Percentiles rank a stretch among this genome's conserved stretches.
Conservation (phyloP, 2,113 vertebrate species). For the Trinectes maculatus region DNA sequence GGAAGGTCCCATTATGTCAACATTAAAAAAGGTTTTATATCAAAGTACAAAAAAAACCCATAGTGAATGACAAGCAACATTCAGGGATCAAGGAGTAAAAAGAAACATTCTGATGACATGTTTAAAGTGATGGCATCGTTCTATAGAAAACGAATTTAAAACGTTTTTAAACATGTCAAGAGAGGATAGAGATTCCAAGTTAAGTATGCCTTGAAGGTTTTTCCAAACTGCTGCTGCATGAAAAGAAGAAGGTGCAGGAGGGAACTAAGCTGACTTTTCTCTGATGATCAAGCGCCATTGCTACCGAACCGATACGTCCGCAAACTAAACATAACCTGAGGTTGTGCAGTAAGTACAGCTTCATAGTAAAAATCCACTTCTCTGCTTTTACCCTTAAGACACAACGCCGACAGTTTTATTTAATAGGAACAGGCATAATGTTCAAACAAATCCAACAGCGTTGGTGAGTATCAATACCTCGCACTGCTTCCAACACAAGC, state of each 20-base stretch:
- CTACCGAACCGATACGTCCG: not conserved
- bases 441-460: not conserved
- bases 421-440: too few species aligned
- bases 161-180: not conserved
- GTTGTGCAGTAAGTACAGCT: too few species aligned
- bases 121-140: not conserved
- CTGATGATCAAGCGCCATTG: not conserved
- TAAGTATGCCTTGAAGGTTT: not conserved
- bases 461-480: constrained; percentile 15
- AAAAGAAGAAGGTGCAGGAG: not conserved
- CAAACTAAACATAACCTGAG: too few species aligned
- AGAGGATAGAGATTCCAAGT: not conserved
- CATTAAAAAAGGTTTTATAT: not conserved
- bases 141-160: not conserved
- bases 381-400: too few species aligned
- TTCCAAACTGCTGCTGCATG: not conserved
- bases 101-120: not conserved
- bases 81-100: not conserved
- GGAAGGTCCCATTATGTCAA: too few species aligned
- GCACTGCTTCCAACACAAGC: constrained; percentile 37
- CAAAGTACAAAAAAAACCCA: not conserved
- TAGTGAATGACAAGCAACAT: not conserved
- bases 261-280: not conserved
- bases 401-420: too few species aligned
- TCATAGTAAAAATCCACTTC: too few species aligned